A percentile compares a stretch with the other conserved stretches of the same genome.
phyloP scores from a whole-genome alignment of 1,140 invertebrate species.

The Lepidurus couesii region DNA sequence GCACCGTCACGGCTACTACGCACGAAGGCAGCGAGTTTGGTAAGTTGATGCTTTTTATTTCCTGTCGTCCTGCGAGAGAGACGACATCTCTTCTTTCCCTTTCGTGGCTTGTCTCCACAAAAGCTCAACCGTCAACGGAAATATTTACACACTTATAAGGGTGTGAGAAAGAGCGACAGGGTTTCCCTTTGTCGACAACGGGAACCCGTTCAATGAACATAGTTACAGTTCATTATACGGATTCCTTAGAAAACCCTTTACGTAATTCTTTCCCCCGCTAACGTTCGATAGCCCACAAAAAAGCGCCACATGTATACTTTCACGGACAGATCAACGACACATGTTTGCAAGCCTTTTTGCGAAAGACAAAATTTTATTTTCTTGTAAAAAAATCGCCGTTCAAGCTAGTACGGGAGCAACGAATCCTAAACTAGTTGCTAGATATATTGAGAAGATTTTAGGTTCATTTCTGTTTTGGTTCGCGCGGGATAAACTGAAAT shows the following conservation, averaged over 20 bases:
- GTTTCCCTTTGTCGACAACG: conserved; percentile 1
- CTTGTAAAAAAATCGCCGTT: too few species aligned
- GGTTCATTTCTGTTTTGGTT: neutral
- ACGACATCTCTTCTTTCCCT: neutral
- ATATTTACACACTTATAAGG: neutral
- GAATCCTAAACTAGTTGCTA: neutral
- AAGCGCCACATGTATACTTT: too few species aligned
- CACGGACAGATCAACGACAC: too few species aligned
- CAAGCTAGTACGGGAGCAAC: neutral
- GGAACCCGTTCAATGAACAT: neutral
- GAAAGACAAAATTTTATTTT: too few species aligned
- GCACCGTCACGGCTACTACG: conserved; percentile 32
- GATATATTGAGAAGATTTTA: neutral
- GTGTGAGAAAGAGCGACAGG: neutral
- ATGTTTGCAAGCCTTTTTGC: too few species aligned
- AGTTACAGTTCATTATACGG: neutral
- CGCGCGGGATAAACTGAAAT: neutral
- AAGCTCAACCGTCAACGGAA: neutral
- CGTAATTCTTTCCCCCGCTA: too few species aligned
- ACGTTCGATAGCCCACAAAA: too few species aligned
- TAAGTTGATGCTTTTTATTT: conserved; percentile 29
- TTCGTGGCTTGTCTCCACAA: neutral
- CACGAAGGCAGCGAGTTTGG: conserved; percentile 29
- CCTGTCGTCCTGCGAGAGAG: neutral
- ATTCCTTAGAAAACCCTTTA: neutral